Conservation (phyloP, 2,113 vertebrate genomes). For the Bostrychus sinensis region DNA sequence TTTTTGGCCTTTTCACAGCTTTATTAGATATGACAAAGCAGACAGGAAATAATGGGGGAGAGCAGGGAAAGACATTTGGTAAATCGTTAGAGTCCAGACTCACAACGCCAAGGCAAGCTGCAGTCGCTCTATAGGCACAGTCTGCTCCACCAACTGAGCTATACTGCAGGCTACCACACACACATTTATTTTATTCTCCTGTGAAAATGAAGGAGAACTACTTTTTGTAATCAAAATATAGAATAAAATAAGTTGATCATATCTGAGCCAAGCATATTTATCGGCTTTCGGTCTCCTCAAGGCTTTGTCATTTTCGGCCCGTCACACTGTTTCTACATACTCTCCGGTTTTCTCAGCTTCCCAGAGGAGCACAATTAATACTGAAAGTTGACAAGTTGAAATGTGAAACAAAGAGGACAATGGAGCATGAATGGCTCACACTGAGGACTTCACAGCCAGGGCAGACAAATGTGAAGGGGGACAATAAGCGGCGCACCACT, state of each 20-base stretch:
- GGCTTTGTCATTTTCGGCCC: conserved; percentile 22
- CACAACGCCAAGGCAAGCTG: no score
- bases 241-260: conserved; percentile 1
- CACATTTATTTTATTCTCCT: no score
- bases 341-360: conserved; percentile 4
- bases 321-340: conserved; percentile 24
- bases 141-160: no score
- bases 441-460: conserved; percentile 20
- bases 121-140: no score
- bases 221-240: no score
- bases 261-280: neutral
- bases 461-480: conserved; percentile 10
- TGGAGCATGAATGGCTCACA: conserved; percentile 47
- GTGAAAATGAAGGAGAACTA: no score
- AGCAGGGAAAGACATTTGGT: no score
- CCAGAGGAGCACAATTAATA: conserved; percentile 45
- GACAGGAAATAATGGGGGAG: no score
- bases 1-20: no score
- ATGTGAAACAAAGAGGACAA: conserved; percentile 45
- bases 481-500: conserved; percentile 13
- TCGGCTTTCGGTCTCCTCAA: conserved; percentile 13
- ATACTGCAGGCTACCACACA: no score
- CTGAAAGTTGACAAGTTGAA: conserved; percentile 45
- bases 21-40: no score
- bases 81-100: no score